phyloP scores from a whole-genome alignment of 2,113 vertebrate genomes.

The Cinclus cinclus region DNA sequence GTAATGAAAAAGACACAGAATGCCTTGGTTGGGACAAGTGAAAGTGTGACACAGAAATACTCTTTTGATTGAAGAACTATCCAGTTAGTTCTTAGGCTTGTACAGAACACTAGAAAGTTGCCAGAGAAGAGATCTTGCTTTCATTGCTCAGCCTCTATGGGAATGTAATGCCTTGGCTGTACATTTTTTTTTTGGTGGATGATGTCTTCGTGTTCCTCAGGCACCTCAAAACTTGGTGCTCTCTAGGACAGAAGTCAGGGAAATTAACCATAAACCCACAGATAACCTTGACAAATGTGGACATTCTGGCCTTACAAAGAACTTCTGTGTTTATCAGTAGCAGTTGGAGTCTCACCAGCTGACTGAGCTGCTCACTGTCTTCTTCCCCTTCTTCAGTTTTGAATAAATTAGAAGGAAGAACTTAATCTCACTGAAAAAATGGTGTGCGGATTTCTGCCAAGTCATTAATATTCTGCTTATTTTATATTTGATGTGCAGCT shows the following conservation, averaged over 20 bases:
- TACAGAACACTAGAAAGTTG: neutral
- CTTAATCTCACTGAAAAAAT: neutral
- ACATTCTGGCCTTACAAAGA: neutral
- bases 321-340: neutral
- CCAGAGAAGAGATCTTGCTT: neutral
- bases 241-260: neutral
- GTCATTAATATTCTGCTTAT: neutral
- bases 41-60: neutral
- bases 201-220: neutral
- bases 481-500: neutral
- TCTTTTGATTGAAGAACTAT: neutral
- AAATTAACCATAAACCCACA: neutral
- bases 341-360: neutral
- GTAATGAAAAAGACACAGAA: neutral
- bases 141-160: neutral
- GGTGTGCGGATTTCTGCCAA: neutral
- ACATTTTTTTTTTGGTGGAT: neutral
- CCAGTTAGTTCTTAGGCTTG: neutral
- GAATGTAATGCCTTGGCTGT: neutral
- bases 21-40: neutral
- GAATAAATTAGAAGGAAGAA: neutral
- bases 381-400: neutral
- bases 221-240: neutral
- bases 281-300: neutral
- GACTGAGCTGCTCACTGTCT: neutral